Evolutionary conservation across 2,113 vertebrate species (phyloP), one percentile per base, ranked within the genome.

Genomic region (Tachysurus vachellii): DNA sequence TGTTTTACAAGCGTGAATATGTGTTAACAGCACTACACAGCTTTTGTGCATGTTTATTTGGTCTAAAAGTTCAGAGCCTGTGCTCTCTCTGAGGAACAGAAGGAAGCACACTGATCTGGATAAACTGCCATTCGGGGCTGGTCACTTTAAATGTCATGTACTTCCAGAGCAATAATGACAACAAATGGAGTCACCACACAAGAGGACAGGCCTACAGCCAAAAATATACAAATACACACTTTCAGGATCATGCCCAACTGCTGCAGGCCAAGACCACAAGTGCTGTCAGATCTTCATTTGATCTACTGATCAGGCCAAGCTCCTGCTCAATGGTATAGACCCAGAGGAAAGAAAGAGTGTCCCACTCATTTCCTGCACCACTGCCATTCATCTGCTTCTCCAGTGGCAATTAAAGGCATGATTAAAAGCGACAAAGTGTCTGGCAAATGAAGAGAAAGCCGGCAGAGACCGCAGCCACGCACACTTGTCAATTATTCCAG

Each of bases 351-450:
- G 57, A 31, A 47, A 76, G 42, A 53, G 62, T 50, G 53, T 82
- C 70, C 56, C 87, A 85, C 91, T 90, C 91, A 42, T 82, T 59
- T 54, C 80, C 64, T 86, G 84, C 91, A 89, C 90, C 89, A 85
- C 91, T 92, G 89, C 93, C 93, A 92, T 91, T 93, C 93, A 92
- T 90, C 92, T 90, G 90, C 92, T 85, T 91, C 93, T 92, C 90
- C 93, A 82, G 94, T 94, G 93, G 93, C 95, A 95, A 95, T 96
- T 95, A 95, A 94, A 93, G 92, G 82, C 92, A 92, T 95, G 94
- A 95, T 95, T 95, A 95, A 95, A 95, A 94, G 91, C 87, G 94
- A 95, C 95, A 95, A 95, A 95, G 94, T 95, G 94, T 94, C 92
- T 94, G 92, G 87, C 93, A 95, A 95, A 95, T 94, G 93, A 95